Percentiles rank a stretch among this genome's conserved stretches.
Evolutionary conservation across 2,797 vertebrate genomes (phyloP).

Genomic region (Sylvilagus floridanus): DNA sequence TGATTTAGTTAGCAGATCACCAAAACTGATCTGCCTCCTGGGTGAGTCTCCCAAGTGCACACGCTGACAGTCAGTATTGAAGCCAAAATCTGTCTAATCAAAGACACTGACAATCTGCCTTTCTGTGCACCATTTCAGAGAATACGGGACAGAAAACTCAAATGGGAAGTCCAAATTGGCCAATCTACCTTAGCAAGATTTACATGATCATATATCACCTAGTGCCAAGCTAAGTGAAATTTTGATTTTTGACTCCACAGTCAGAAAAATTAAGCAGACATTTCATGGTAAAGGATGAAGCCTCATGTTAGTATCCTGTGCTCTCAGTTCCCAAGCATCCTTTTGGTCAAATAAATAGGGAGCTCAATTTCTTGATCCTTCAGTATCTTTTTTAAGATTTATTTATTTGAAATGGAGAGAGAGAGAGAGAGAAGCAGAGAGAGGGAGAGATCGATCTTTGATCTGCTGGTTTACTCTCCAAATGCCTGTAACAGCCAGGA

Average conservation of each 20-base stretch:
- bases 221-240: background rate
- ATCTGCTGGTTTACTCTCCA: too few species aligned
- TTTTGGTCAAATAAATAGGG: slow-evolving; percentile 1
- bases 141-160: background rate
- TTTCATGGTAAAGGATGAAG: background rate
- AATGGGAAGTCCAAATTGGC: background rate
- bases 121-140: background rate
- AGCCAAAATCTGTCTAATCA: background rate
- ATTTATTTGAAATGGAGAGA: too few species aligned
- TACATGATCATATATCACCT: background rate
- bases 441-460: too few species aligned
- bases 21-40: background rate
- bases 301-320: background rate
- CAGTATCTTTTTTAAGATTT: background rate
- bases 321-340: background rate
- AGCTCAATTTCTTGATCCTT: background rate
- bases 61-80: background rate
- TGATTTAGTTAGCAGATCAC: slow-evolving; percentile 24
- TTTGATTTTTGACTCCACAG: background rate
- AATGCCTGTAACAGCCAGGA: too few species aligned
- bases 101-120: background rate
- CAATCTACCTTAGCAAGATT: background rate
- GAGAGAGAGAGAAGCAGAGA: too few species aligned
- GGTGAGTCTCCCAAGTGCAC: background rate
- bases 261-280: slow-evolving; percentile 33